Percentiles rank a stretch among this genome's conserved stretches.
Conservation (phyloP, 23 tunicate genomes). For the Trididemnum miniatum region DNA sequence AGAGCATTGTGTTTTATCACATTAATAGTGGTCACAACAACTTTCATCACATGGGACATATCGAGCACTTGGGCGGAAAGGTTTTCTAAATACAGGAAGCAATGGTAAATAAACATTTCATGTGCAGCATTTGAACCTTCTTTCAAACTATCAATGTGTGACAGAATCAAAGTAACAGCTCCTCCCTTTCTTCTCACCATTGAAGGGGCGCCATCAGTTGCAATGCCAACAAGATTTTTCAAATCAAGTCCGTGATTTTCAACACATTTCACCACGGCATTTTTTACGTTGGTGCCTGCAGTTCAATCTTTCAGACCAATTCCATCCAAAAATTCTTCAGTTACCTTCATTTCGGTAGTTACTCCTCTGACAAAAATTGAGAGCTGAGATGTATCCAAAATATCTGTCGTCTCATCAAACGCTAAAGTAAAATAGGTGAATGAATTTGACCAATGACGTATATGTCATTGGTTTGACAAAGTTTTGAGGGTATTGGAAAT, state of each 20-base stretch:
- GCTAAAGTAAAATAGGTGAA: conserved; percentile 28
- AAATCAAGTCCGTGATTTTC: conserved; percentile 4
- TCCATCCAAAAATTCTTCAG: conserved; percentile 39
- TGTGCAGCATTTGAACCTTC: background rate
- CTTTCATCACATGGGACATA: conserved; percentile 21
- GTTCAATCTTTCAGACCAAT: conserved; percentile 9
- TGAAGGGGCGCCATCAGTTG: conserved; percentile 47
- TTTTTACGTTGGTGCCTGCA: background rate
- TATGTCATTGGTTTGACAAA: background rate
- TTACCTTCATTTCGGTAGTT: conserved; percentile 36
- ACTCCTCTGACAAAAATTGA: conserved; percentile 36
- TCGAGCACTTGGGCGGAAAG: conserved; percentile 12
- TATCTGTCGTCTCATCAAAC: no score
- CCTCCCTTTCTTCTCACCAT: conserved; percentile 35
- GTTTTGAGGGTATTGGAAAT: conserved; percentile 18
- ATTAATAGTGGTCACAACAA: no score
- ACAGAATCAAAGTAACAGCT: conserved; percentile 48
- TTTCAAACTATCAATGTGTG: conserved; percentile 6
- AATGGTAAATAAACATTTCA: conserved; percentile 44
- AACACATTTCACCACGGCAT: conserved; percentile 17
- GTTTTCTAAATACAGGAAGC: conserved; percentile 31
- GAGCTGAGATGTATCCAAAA: conserved; percentile 15
- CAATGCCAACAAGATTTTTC: conserved; percentile 34
- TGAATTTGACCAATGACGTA: no score
- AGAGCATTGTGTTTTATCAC: conserved; percentile 19